Percentiles rank a stretch among this genome's conserved stretches.
These are phyloP conservation scores for Acrobasis consociella DNA, from an alignment of 2,888 invertebrate genomes.

Conservation along the genomic window DNA sequence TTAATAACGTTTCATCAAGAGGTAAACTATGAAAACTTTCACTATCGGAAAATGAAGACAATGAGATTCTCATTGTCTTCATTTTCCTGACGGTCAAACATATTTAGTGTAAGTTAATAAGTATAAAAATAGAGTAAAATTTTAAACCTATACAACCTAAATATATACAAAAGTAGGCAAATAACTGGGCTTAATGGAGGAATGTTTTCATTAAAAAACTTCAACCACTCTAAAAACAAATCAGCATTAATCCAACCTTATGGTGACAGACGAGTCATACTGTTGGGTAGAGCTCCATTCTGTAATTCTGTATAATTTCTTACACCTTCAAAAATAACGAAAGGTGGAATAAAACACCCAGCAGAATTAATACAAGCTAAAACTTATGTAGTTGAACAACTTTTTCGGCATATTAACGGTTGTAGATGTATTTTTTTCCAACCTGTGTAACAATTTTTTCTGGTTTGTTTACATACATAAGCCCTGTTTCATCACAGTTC, in stretches of 20 bases:
- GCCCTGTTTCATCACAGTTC: not conserved
- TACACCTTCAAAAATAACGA: conserved; percentile 35
- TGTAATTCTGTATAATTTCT: conserved; percentile 27
- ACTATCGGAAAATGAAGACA: too few species aligned
- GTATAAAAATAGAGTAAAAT: too few species aligned
- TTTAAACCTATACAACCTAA: too few species aligned
- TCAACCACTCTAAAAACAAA: conserved; percentile 35
- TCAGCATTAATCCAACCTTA: conserved; percentile 39
- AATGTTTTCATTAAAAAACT: conserved; percentile 32
- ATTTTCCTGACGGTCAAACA: too few species aligned
- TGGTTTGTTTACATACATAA: conserved; percentile 1
- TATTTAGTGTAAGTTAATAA: too few species aligned
- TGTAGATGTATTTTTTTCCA: conserved; percentile 8
- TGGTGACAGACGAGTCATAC: conserved; percentile 33
- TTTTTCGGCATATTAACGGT: not conserved
- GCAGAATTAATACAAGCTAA: not conserved
- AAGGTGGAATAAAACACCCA: conserved; percentile 16
- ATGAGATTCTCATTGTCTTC: too few species aligned
- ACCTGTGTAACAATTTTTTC: not conserved
- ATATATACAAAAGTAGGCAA: too few species aligned
- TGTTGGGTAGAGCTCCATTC: conserved; percentile 36
- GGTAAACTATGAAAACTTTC: too few species aligned
- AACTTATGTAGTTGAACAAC: not conserved
- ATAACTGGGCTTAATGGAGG: conserved; percentile 33
- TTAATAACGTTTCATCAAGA: too few species aligned